A percentile compares a stretch with the other conserved stretches of the same genome.
These are phyloP conservation scores for Megaceryle alcyon DNA, from an alignment of 2,797 vertebrate species.

Conservation along the genomic window DNA sequence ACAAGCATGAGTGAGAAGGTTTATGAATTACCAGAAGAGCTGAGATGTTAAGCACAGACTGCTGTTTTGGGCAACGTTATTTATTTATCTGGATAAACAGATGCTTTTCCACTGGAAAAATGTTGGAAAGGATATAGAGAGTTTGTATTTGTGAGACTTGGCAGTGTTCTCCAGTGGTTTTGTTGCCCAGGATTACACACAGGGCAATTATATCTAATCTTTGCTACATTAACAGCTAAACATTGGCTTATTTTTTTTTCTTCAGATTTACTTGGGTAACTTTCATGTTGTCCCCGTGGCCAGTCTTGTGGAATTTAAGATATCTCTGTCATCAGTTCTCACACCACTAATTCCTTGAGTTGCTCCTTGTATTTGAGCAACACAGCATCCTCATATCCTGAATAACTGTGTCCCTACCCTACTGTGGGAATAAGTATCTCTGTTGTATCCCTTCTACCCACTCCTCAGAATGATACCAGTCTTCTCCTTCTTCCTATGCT, in stretches of 20 bases:
- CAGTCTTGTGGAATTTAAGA: background rate
- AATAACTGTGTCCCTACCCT: background rate
- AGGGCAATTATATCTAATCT: background rate
- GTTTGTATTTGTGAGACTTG: background rate
- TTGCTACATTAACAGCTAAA: background rate
- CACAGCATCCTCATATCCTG: background rate
- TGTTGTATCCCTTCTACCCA: background rate
- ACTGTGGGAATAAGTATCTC: background rate
- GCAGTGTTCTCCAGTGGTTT: background rate
- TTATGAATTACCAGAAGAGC: background rate
- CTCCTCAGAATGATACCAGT: background rate
- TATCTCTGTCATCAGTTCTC: background rate
- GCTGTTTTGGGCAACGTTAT: background rate
- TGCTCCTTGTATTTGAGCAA: background rate
- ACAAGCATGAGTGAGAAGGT: background rate
- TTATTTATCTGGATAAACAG: constrained; percentile 15
- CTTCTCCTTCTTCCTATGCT: background rate
- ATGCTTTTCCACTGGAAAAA: background rate
- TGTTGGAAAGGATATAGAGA: background rate
- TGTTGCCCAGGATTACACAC: background rate
- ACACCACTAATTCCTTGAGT: background rate
- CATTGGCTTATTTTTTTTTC: background rate
- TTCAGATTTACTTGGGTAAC: background rate
- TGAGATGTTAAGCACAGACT: background rate
- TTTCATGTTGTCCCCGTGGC: background rate